A percentile compares a stretch with the other conserved stretches of the same genome.
Evolutionary conservation across 2,797 vertebrate genomes (phyloP).

Genomic region (Cichlasoma orientale): DNA sequence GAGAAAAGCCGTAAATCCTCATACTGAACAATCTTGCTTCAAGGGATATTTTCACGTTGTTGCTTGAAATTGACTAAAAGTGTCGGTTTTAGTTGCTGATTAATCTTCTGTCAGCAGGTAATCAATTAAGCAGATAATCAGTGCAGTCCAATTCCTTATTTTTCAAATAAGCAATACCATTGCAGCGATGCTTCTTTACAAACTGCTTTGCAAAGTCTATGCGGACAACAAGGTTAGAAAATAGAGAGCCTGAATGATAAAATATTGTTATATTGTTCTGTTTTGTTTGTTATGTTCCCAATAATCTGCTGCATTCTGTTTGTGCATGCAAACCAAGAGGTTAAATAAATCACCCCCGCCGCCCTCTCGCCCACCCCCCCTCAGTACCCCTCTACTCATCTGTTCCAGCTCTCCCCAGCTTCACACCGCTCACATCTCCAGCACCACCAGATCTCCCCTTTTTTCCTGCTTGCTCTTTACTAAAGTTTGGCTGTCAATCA

Average conservation of each 20-base stretch:
- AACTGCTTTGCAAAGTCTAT: neutral
- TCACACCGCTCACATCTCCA: slow-evolving; percentile 75
- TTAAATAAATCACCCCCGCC: slow-evolving; percentile 59
- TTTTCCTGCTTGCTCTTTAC: slow-evolving; percentile 77
- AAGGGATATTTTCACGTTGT: neutral
- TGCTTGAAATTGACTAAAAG: neutral
- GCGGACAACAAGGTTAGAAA: neutral
- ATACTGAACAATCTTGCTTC: neutral
- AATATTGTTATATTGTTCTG: neutral
- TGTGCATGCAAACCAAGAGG: slow-evolving; percentile 69
- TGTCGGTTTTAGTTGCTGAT: neutral
- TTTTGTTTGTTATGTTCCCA: slow-evolving; percentile 19
- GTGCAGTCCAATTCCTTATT: neutral
- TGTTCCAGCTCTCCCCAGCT: slow-evolving; percentile 72
- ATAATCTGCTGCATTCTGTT: slow-evolving; percentile 68
- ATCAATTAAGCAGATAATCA: neutral
- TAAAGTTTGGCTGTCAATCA: slow-evolving; percentile 97
- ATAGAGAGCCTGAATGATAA: neutral
- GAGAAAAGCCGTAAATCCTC: neutral
- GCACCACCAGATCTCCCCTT: slow-evolving; percentile 72
- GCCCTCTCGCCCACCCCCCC: slow-evolving; percentile 8
- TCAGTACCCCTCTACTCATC: slow-evolving; percentile 66
- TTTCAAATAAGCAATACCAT: neutral
- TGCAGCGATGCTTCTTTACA: neutral
- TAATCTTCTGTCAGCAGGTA: neutral